Base-by-base conservation (phyloP, 2,113 vertebrate species). In the Otolemur garnettii region DNA sequence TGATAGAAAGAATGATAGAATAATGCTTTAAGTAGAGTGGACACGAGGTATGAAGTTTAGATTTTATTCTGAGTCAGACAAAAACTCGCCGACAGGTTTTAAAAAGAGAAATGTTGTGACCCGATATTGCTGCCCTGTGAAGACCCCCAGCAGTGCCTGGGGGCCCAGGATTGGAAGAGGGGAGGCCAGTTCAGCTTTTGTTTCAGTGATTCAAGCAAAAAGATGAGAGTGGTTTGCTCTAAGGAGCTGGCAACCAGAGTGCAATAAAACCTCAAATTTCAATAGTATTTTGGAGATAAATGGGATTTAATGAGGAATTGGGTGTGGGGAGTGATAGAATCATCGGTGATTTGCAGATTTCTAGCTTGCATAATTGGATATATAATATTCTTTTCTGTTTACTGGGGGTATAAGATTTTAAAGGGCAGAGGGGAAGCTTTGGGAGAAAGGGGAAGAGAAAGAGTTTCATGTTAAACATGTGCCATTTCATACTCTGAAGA, bases 371-470 rank as follows among this genome's bases (percentile, higher is more conserved):
- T 59, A 53, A 85, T 5, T 74, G 28, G 12, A 60, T 30, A 2
- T 26, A 22, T 4, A 62, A 11, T 30, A 50, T 71, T 64, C 59
- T 91, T 11, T 18, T 83, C 18, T 30, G 11, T 77, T 82, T 33
- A 69, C 38, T 86, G 66, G 84, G 92, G 24, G 7, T 78, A 2
- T n/a, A 45, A 75, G 38, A 87, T 64, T 90, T 90, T 88, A 88
- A 62, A 1, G 10, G 4, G 45, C 10, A 50, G 45, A 50, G 38
- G 7, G 26, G 87, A 4, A 68, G 33, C 13, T 68, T 53, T 74
- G 17, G 35, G 35, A 72, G 8, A 45, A 77, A 55, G 30, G 22
- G 10, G 4, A 64, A 50, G 11, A 79, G 5, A 68, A 60, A 69
- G 21, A 0, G 5, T 26, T 95, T 9, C 0, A 55, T 64, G 78